Percentiles rank a stretch among this genome's conserved stretches.
phyloP scores from a whole-genome alignment of 1,140 invertebrate genomes.

The Procambarus clarkii region DNA sequence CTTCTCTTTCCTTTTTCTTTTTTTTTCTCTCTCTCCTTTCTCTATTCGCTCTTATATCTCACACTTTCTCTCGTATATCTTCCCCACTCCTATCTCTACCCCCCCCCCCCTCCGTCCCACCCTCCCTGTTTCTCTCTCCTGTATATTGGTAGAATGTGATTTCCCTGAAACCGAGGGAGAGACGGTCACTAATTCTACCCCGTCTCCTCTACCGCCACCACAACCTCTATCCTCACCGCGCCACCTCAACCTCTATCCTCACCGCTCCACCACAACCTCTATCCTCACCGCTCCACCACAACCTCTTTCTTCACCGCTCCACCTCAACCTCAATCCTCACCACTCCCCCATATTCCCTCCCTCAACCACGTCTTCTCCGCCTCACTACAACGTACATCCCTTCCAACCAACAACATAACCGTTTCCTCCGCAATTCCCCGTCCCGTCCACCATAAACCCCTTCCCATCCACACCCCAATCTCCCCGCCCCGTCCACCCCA shows the following conservation, averaged over 20 bases:
- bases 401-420: background rate
- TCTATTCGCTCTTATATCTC: background rate
- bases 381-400: background rate
- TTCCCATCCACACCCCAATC: background rate
- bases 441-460: background rate
- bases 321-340: slow-evolving; percentile 2
- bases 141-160: too few relatives aligned
- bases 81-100: background rate
- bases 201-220: background rate
- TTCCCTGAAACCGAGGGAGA: too few relatives aligned
- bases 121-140: slow-evolving; percentile 13
- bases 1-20: background rate
- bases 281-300: too few relatives aligned
- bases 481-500: background rate
- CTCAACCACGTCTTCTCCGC: background rate
- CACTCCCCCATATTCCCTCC: background rate
- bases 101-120: background rate
- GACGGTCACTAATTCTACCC: background rate
- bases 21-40: background rate
- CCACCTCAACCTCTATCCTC: background rate
- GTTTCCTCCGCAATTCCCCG: background rate
- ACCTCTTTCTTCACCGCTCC: background rate
- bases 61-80: background rate
- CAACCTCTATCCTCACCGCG: background rate
- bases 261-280: background rate